Percentiles rank a stretch among this genome's conserved stretches.
These are phyloP conservation scores for Pararge aegeria DNA, from an alignment of 1,140 invertebrate genomes.

Conservation along the genomic window DNA sequence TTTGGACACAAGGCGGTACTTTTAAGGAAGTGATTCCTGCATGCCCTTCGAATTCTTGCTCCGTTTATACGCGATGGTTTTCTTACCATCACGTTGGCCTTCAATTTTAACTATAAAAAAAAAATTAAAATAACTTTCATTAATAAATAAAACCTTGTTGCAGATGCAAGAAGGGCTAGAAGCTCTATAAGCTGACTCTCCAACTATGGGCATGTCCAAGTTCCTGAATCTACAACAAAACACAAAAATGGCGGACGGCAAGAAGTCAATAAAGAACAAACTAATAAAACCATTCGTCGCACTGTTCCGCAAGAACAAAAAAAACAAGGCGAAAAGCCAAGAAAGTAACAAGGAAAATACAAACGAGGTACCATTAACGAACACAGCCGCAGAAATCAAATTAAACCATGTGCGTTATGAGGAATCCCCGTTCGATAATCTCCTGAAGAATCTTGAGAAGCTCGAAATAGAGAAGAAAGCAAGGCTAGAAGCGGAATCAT, in stretches of 20 bases:
- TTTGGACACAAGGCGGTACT: no score
- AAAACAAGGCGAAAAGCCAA: conserved; percentile 32
- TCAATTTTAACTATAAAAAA: no score
- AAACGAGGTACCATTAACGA: neutral
- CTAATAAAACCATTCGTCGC: conserved; percentile 42
- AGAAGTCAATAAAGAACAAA: conserved; percentile 45
- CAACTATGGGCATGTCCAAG: conserved; percentile 49
- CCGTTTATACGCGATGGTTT: no score
- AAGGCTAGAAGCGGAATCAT: neutral
- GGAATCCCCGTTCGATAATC: neutral
- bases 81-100: no score
- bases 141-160: conserved; percentile 10
- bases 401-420: no score
- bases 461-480: neutral
- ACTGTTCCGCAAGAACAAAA: conserved; percentile 45
- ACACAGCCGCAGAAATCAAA: no score
- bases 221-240: conserved; percentile 31
- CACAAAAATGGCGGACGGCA: conserved; percentile 47
- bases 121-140: no score
- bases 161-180: conserved; percentile 28
- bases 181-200: neutral
- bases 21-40: no score
- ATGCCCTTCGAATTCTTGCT: no score
- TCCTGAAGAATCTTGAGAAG: neutral
- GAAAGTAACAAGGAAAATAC: neutral